Evolutionary conservation across 2,888 invertebrate genomes (phyloP).

Genomic region (Ophonus ardosiacus): DNA sequence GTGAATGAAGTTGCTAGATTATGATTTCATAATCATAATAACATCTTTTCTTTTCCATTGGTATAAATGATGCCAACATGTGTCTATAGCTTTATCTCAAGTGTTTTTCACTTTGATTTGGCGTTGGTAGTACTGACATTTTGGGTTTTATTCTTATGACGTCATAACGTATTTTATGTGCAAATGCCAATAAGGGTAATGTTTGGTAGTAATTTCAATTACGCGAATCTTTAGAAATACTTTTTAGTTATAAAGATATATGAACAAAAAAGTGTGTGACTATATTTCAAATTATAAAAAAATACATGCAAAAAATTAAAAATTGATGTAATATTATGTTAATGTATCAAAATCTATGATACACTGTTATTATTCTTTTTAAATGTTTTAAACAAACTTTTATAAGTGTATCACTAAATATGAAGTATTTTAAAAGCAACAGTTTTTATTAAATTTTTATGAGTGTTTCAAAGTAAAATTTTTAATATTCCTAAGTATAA

Average conservation of each 20-base stretch:
- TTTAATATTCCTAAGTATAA: constrained; percentile 41
- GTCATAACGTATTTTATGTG: constrained; percentile 31
- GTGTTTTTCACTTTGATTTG: constrained; percentile 1
- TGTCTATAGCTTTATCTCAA: constrained; percentile 2
- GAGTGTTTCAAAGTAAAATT: constrained; percentile 23
- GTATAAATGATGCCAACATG: not conserved
- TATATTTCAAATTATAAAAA: constrained; percentile 34
- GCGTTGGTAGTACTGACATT: constrained; percentile 10
- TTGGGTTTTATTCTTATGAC: constrained; percentile 27
- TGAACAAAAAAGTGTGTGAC: constrained; percentile 34
- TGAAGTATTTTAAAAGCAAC: constrained; percentile 33
- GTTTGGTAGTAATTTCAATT: constrained; percentile 28
- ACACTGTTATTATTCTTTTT: constrained; percentile 40
- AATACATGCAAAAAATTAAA: constrained; percentile 19
- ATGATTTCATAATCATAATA: not conserved
- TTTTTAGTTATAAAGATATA: constrained; percentile 19
- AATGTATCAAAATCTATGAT: constrained; percentile 19
- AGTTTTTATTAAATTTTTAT: constrained; percentile 47
- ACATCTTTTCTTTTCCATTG: not conserved
- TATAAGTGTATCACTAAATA: constrained; percentile 46
- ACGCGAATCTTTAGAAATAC: constrained; percentile 16
- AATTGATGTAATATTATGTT: constrained; percentile 40
- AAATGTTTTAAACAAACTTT: constrained; percentile 48
- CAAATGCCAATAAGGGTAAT: constrained; percentile 17
- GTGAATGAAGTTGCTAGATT: not conserved